phyloP scores from a whole-genome alignment of 2,888 invertebrate species.

The Pomacea canaliculata region DNA sequence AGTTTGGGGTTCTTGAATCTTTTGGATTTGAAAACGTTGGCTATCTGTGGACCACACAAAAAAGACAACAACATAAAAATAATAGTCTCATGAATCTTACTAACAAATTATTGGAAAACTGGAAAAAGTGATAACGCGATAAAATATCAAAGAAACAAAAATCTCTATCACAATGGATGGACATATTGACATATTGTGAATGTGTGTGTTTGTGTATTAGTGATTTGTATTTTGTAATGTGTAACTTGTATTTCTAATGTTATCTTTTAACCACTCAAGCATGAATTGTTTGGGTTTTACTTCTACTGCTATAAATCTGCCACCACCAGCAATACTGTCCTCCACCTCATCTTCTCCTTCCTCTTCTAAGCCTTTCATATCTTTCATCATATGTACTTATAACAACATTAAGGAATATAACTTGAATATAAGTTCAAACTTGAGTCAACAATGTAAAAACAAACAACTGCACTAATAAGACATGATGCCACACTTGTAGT shows the following conservation, averaged over 20 bases:
- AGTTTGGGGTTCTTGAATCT: slow-evolving; percentile 84
- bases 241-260: no score
- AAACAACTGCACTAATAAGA: not conserved
- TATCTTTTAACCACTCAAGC: no score
- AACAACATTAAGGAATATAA: not conserved
- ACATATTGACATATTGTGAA: no score
- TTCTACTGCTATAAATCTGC: no score
- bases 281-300: no score
- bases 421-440: not conserved
- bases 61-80: no score
- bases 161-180: no score
- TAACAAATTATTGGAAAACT: not conserved
- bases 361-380: not conserved
- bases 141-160: no score
- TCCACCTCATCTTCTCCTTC: not conserved
- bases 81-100: no score
- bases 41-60: slow-evolving; percentile 4
- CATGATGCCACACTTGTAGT: no score
- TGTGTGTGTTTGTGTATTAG: no score
- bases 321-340: not conserved
- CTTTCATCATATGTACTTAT: not conserved
- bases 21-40: slow-evolving; percentile 52
- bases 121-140: not conserved
- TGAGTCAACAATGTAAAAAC: not conserved
- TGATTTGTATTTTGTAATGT: no score